Base-by-base conservation (phyloP, 2,113 vertebrate genomes). In the Hemiscyllium ocellatum region DNA sequence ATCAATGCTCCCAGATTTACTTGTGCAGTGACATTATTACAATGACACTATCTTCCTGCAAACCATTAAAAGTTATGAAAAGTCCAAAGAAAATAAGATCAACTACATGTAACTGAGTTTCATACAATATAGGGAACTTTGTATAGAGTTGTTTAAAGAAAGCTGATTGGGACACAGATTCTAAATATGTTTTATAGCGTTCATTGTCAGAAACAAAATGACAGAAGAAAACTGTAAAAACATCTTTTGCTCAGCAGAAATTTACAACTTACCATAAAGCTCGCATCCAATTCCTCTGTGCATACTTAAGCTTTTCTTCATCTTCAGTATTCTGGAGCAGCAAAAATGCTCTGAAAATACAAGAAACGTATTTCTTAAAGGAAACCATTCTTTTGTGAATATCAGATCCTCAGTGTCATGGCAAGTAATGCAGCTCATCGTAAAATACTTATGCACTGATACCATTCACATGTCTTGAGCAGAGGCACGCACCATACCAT, bases 251-350 rank as follows among this genome's bases (percentile, higher is more conserved):
- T 70, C 37, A 95, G 2, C 22, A 72, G 0, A 13, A n/a, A 37
- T n/a, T n/a, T 91, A 65, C 37, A 93, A 95, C 97, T 98, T 98
- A 99, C 99, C 99, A 98, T 65, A 99, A 97, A 52, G 98, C 97
- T 95, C 98, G 98, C 83, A 98, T 99, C 52, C 98, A 99, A 97
- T 98, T 97, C 96, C 98, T 98, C 80, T 98, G 95, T 96, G 98
- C 97, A 96, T 96, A 97, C 42, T 97, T 96, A 52, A 98, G 97
- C 95, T 97, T 96, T 52, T 98, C 98, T 95, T 96, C 96, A 66
- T 98, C 98, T 96, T 97, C 97, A 15, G 66, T 96, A 94, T 97
- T 97, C 96, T 97, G 97, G 95, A 99, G 97, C 94, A 99, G 96
- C 4, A 97, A 97, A 96, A 98, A 97, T 72, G 98, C 98, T 97